A percentile compares a stretch with the other conserved stretches of the same genome.
phyloP scores from a whole-genome alignment of 2,797 vertebrate species.

The Dipus sagitta region DNA sequence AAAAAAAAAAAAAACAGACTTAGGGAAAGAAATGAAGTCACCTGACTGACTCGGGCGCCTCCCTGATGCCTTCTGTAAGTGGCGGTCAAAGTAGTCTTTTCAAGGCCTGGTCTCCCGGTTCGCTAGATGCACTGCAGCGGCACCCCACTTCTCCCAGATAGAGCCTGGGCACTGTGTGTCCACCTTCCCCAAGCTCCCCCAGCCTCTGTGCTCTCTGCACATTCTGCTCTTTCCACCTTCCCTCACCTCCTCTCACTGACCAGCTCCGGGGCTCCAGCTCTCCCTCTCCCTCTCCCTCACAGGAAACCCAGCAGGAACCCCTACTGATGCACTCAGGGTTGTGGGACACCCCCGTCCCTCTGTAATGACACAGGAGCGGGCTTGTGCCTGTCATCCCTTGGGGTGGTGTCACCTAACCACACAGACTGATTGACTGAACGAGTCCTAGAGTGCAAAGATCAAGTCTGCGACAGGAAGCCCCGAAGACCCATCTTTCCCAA shows the following conservation, averaged over 20 bases:
- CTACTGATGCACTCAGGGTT: neutral
- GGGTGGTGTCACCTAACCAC: neutral
- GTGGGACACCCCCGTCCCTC: neutral
- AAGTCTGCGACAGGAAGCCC: conserved; percentile 41
- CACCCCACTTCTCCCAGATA: neutral
- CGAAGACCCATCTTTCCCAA: neutral
- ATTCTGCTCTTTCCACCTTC: too few species aligned
- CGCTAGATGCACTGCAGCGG: accelerated
- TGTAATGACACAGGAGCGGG: neutral
- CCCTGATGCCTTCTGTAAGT: neutral
- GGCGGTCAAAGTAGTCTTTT: neutral
- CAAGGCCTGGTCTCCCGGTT: neutral
- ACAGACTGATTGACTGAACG: neutral
- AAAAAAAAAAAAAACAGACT: neutral
- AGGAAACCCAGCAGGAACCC: too few species aligned
- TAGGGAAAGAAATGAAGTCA: neutral
- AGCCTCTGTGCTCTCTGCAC: neutral
- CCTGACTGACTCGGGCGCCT: neutral
- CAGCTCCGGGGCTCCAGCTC: neutral
- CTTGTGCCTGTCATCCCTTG: neutral
- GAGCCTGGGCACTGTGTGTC: neutral
- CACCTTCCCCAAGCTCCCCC: neutral
- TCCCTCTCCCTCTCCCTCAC: accelerated
- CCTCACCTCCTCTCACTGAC: neutral
- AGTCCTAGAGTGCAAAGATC: neutral